phyloP scores from a whole-genome alignment of 2,888 invertebrate genomes.

The Xanthia togata region DNA sequence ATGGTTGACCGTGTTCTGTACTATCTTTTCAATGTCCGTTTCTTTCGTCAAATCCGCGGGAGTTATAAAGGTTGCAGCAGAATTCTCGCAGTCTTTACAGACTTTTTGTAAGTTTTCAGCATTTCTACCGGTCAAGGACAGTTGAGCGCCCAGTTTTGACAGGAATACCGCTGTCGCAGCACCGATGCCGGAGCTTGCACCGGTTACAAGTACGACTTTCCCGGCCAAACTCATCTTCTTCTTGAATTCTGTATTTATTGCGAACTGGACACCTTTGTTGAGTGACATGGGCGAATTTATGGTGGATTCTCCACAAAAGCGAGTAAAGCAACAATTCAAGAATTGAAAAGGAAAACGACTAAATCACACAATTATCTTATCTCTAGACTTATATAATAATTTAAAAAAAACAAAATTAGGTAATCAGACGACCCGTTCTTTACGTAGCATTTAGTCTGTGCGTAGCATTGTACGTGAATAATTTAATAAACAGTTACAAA shows the following conservation, averaged over 20 bases:
- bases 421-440: slow-evolving; percentile 10
- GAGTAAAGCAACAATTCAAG: neutral
- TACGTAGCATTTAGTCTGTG: neutral
- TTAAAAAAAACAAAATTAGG: neutral
- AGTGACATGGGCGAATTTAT: slow-evolving; percentile 27
- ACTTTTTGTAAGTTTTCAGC: slow-evolving; percentile 90
- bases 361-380: slow-evolving; percentile 66
- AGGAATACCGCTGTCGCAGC: slow-evolving; percentile 95
- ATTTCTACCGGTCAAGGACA: slow-evolving; percentile 94
- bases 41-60: slow-evolving; percentile 94
- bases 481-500: neutral
- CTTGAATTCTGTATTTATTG: slow-evolving; percentile 26
- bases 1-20: slow-evolving; percentile 93
- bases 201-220: slow-evolving; percentile 94
- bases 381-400: slow-evolving; percentile 57
- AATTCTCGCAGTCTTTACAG: slow-evolving; percentile 79
- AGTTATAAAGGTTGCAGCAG: slow-evolving; percentile 89
- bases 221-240: slow-evolving; percentile 91
- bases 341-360: neutral
- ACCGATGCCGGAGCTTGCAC: slow-evolving; percentile 96
- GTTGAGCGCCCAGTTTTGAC: slow-evolving; percentile 93
- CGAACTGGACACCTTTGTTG: slow-evolving; percentile 30
- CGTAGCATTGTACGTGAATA: neutral
- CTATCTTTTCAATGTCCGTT: slow-evolving; percentile 92
- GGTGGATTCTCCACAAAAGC: neutral